Evolutionary conservation across 2,888 invertebrate species (phyloP).

Genomic region (Yponomeuta malinellus): DNA sequence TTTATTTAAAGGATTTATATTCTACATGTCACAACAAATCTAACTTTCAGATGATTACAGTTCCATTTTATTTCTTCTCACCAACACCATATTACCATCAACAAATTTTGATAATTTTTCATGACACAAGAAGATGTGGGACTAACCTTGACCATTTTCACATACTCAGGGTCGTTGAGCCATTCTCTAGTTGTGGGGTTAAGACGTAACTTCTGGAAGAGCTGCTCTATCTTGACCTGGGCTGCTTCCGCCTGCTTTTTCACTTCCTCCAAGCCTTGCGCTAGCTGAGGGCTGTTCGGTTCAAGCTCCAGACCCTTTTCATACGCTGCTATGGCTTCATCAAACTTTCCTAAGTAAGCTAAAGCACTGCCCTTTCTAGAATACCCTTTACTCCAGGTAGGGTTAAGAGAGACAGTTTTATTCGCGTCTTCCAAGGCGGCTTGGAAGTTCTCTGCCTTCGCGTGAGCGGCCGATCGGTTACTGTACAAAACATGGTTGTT

Average conservation of each 20-base stretch:
- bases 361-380: conserved; percentile 92
- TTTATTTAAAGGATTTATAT: too few relatives aligned
- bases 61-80: too few relatives aligned
- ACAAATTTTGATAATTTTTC: too few relatives aligned
- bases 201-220: conserved; percentile 77
- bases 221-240: conserved; percentile 35
- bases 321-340: conserved; percentile 87
- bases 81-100: too few relatives aligned
- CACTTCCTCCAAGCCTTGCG: conserved; percentile 80
- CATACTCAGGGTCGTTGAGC: conserved; percentile 84
- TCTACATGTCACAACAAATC: too few relatives aligned
- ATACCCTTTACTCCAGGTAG: conserved; percentile 92
- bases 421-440: conserved; percentile 90
- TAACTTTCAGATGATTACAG: too few relatives aligned
- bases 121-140: not conserved
- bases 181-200: conserved; percentile 83
- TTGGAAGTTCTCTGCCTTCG: conserved; percentile 84
- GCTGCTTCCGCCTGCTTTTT: conserved; percentile 45
- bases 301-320: conserved; percentile 81
- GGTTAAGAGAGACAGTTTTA: conserved; percentile 85
- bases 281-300: conserved; percentile 82
- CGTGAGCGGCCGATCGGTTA: conserved; percentile 93
- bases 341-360: conserved; percentile 82
- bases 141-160: conserved; percentile 73
- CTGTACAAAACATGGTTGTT: conserved; percentile 93